Base-by-base conservation (phyloP, 2,888 invertebrate species). In the Anorthoa munda region DNA sequence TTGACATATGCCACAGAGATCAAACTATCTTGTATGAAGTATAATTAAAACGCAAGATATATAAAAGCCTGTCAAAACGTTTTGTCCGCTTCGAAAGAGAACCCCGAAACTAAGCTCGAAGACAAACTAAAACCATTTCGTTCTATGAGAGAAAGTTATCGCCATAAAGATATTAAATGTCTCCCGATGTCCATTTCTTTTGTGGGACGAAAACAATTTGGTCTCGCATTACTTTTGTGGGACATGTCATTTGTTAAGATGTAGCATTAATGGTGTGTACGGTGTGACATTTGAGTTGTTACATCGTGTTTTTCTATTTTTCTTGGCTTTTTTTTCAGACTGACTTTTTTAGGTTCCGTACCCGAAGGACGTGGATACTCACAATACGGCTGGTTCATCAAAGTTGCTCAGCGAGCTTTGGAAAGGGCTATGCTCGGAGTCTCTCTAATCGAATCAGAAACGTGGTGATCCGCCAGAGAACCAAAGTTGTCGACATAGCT, bases 111-210 rank as follows among this genome's bases (percentile, higher is more conserved):
- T 55, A 2, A 69, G 61, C 79, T 61, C 17, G 17, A 61, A 67
- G 79, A 70, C 65, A 68, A 82, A 82, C 70, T 81, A 73, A 71
- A 81, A 61, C 79, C 59, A 83, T 81, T 70, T 51, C 70, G 50
- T 15, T n/a, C 48, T 72, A 21, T 48, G 17, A 51, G 51, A 51
- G 68, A 67, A 82, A 82, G 50, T 79, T 79, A 71, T 79, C n/a
- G 66, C 60, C 39, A 75, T 76, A 81, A 85, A 87, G 88, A 86
- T 90, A 90, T 90, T 87, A 88, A 87, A 88, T 88, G 88, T 87
- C 86, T 77, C 77, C 72, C 77, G 72, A 80, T 84, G 77, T 76
- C 82, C 64, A 66, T 81, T 74, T 55, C 77, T 72, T 82, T 86
- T 84, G 81, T 78, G 76, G 63, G 70, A 65, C 31, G 45, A 84